Evolutionary conservation across 2,888 invertebrate genomes (phyloP), one percentile per base, ranked within the genome.

Genomic region (Piscicola geometra): DNA sequence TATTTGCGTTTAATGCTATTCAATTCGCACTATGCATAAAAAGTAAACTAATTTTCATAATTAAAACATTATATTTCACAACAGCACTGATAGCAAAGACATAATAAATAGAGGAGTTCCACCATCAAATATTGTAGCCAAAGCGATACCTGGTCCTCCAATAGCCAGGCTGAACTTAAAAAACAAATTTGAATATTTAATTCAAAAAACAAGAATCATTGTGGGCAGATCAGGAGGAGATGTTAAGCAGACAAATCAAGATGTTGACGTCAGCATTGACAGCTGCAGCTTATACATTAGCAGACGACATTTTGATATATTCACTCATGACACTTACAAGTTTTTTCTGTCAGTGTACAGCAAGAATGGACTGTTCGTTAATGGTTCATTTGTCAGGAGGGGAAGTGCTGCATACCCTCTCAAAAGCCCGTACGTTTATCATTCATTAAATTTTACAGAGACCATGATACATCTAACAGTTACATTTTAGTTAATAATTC

Each of bases 221-320:
- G 73, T 73, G n/a, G 73, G 73, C 5, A 60, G 73, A 60, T 73
- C 73, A 2, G 73, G 73, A 18, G 73, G 73, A n/a, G 73, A 73
- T 33, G 28, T 52, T 25, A 73, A 60, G 30, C 32, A 33, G 28
- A 18, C 32, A 18, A 32, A 0, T 33, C 60, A 56, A 36, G 73
- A 64, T 15, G 73, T 73, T 35, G 73, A 73, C 36, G 32, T 73
- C n/a, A 73, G 73, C 64, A 73, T 73, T 60, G 73, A 73, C 64
- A 64, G 73, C 36, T 73, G 73, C 41, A 56, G 56, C 15, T 33
- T 73, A 12, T 73, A 73, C 64, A 73, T 73, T 18, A 73, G 73
- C 73, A 73, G 73, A 64, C 33, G 73, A 64, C 73, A 73, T 35
- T 73, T 73, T 73, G 73, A 73, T 52, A 60, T 73, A 21, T 60